phyloP scores from a whole-genome alignment of 2,797 vertebrate genomes.

The Oophaga sylvatica region DNA sequence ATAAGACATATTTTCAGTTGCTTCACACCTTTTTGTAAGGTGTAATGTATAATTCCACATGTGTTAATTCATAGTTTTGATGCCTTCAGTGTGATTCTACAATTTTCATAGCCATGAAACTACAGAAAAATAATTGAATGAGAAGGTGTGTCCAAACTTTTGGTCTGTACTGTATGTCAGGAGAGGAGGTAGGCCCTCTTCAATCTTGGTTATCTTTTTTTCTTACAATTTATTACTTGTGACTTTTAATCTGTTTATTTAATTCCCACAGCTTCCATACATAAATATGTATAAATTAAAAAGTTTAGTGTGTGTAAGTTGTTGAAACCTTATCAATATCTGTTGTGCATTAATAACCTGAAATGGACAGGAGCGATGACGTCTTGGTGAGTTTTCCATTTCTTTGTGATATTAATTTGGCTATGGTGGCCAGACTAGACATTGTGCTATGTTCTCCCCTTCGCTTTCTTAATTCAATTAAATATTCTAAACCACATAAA shows the following conservation, averaged over 20 bases:
- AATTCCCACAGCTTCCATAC: not conserved
- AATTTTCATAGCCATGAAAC: too few relatives aligned
- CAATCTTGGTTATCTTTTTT: too few relatives aligned
- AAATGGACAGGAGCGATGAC: conserved; percentile 4
- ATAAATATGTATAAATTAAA: not conserved
- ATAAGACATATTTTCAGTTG: too few relatives aligned
- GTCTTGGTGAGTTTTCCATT: conserved; percentile 7
- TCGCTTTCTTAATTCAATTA: conserved; percentile 48
- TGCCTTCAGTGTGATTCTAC: too few relatives aligned
- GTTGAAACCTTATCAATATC: not conserved
- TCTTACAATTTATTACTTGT: not conserved
- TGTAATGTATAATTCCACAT: too few relatives aligned
- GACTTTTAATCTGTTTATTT: not conserved
- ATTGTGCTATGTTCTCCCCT: not conserved
- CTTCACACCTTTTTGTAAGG: too few relatives aligned
- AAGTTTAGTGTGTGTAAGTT: not conserved
- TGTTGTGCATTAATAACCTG: conserved; percentile 2
- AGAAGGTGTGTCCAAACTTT: too few relatives aligned
- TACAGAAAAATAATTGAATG: too few relatives aligned
- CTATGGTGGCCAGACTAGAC: conserved; percentile 25
- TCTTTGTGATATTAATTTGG: conserved; percentile 19
- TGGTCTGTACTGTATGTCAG: too few relatives aligned
- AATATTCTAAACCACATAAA: conserved; percentile 43
- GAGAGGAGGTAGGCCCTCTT: too few relatives aligned
- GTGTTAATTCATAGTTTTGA: too few relatives aligned